Evolutionary conservation across 2,797 vertebrate species (phyloP), one percentile per base, ranked within the genome.

Genomic region (Scyliorhinus canicula): DNA sequence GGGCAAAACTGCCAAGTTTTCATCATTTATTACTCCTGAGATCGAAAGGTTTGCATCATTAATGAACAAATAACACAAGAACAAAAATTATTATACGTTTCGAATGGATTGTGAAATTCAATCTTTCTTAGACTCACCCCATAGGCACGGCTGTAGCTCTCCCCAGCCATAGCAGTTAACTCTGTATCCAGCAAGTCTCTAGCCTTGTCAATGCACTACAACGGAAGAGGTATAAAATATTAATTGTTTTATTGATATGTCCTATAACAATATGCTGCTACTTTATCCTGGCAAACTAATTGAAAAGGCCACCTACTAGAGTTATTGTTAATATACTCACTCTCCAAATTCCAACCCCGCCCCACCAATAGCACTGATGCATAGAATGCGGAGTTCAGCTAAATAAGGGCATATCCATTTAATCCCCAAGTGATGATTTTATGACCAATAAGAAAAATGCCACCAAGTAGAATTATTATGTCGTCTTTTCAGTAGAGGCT

Each of bases 101-200:
- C 86, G 60, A 8, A 11, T 24, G 28, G 60, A 71, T 50, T 65
- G 19, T 8, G 86, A 60, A 90, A 7, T n/a, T 40, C 52, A n/a
- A 57, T 21, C 52, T 90, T 90, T 3, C 55, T 0, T 0, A 0
- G 28, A 95, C 98, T 98, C 96, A 99, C 99, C 97, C 99, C 99
- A 0, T 99, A 99, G 1, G 99, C 99, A 95, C 99, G 98, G 93
- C 99, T 99, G 97, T 99, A 99, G 97, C 99, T 99, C 97, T 99
- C 99, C 90, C 99, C 99, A n/a, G 99, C 99, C 99, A 99, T 99
- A 93, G 99, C 99, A 0, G 99, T 99, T 95, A 99, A 97, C 96
- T 99, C 99, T 0, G 99, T 99, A 95, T 99, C 99, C 96, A 99
- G 97, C 86, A 99, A 97, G 96, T 99, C 99, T 97, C 99, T 98